phyloP scores from a whole-genome alignment of 2,888 invertebrate genomes.

The Synergus laeviventris region DNA sequence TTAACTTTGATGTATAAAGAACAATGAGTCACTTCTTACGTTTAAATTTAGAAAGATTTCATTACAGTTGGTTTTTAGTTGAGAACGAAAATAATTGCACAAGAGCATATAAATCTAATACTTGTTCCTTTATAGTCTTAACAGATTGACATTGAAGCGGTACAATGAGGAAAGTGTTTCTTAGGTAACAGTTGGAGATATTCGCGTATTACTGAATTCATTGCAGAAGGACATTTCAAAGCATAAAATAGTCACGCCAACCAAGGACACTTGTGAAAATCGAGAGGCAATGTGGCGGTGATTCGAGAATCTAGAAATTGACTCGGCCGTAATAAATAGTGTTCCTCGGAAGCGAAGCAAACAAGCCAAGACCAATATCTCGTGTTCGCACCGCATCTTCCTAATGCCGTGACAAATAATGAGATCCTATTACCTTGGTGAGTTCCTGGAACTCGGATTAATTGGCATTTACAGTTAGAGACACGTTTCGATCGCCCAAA shows the following conservation, averaged over 20 bases:
- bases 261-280: constrained; percentile 8
- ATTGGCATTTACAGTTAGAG: constrained; percentile 66
- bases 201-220: not conserved
- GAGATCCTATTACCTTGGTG: constrained; percentile 60
- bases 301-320: constrained; percentile 39
- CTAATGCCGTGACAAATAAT: constrained; percentile 57
- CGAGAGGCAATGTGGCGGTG: not conserved
- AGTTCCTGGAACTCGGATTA: constrained; percentile 64
- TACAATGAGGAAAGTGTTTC: not conserved
- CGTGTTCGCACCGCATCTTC: constrained; percentile 55
- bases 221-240: not conserved
- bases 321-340: constrained; percentile 47
- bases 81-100: not conserved
- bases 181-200: not conserved
- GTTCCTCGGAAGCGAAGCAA: constrained; percentile 52
- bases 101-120: not conserved
- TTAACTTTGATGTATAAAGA: not conserved
- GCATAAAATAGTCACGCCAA: not conserved
- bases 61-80: not conserved
- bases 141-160: not conserved
- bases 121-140: not conserved
- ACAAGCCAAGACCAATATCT: constrained; percentile 53
- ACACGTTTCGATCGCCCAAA: constrained; percentile 55
- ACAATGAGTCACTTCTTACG: not conserved
- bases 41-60: not conserved